Base-by-base conservation (phyloP, 2,113 vertebrate genomes). In the Abramis brama region DNA sequence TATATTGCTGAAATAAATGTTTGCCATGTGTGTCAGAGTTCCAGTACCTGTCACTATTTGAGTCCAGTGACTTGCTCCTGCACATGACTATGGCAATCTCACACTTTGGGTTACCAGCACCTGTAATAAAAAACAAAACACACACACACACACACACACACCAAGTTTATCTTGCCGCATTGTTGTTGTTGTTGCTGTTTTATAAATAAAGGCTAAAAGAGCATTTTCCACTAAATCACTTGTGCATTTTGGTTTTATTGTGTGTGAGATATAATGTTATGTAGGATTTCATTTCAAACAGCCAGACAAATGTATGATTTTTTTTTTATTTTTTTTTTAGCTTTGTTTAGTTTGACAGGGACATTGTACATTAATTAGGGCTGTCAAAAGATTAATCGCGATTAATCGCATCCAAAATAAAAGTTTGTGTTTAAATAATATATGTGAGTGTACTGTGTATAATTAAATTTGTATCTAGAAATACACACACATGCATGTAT, bases 81-180 rank as follows among this genome's bases (percentile, higher is more conserved):
- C 96, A 97, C 96, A 99, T 95, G 88, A 99, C 96, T 90, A 99
- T 92, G 12, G 96, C 95, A 64, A 99, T 91, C 94, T 94, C 97
- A 88, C 97, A 99, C 0, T 94, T 91, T 0, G 96, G 92, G 80
- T 96, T 96, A 6, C 97, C 97, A 88, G 97, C 97, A 91, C 97
- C 97, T 99, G 93, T 0, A n/a, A 27, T 70, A 8, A 84, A n/a
- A n/a, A 21, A 5, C 2, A 21, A 36, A 36, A 1, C 0, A 50
- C 3, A 45, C 9, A 45, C 30, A 33, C 30, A 33, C 30, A 33
- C 30, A 33, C 30, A 33, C 30, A 33, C 30, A 33, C 30, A 33
- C 30, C 27, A 27, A 55, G 52, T 60, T 60, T 19, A 68, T 7
- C 6, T 68, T 36, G 66, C 30, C 7, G 30, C 15, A 36, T 21